Percentiles rank a stretch among this genome's conserved stretches.
Evolutionary conservation across 2,797 vertebrate genomes (phyloP).

Genomic region (Anas capensis): DNA sequence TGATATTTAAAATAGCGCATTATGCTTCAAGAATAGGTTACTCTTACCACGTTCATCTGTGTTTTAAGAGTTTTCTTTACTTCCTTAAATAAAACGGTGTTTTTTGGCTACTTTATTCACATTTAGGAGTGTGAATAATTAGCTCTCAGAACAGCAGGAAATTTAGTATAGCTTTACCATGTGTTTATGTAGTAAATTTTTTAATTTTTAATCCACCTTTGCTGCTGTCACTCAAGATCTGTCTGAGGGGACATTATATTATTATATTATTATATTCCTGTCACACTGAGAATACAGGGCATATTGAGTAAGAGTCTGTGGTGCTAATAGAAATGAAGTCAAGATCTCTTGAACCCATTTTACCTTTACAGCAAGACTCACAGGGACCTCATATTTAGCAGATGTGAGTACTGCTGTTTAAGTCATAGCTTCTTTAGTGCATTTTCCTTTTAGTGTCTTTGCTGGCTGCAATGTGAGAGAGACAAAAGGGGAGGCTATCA

Average conservation of each 20-base stretch:
- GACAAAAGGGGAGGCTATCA: neutral
- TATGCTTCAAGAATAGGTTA: neutral
- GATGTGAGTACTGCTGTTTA: neutral
- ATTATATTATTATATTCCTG: too few species aligned
- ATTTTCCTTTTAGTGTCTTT: neutral
- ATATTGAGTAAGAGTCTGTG: neutral
- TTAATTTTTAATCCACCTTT: neutral
- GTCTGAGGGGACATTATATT: neutral
- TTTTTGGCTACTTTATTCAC: neutral
- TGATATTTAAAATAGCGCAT: neutral
- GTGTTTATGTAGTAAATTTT: neutral
- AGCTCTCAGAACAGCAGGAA: neutral
- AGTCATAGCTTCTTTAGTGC: neutral
- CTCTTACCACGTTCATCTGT: rapidly evolving
- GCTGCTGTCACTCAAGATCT: neutral
- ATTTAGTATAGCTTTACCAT: neutral
- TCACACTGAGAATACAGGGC: neutral
- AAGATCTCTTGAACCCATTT: neutral
- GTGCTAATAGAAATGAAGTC: neutral
- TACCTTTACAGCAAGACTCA: neutral
- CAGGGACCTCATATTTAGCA: neutral
- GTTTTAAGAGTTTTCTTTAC: neutral
- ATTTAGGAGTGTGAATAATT: neutral
- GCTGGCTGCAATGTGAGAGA: neutral
- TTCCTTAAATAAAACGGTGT: neutral